A percentile compares a stretch with the other conserved stretches of the same genome.
Conservation (phyloP, 2,113 vertebrate species). For the Anarhynchus alexandrinus region DNA sequence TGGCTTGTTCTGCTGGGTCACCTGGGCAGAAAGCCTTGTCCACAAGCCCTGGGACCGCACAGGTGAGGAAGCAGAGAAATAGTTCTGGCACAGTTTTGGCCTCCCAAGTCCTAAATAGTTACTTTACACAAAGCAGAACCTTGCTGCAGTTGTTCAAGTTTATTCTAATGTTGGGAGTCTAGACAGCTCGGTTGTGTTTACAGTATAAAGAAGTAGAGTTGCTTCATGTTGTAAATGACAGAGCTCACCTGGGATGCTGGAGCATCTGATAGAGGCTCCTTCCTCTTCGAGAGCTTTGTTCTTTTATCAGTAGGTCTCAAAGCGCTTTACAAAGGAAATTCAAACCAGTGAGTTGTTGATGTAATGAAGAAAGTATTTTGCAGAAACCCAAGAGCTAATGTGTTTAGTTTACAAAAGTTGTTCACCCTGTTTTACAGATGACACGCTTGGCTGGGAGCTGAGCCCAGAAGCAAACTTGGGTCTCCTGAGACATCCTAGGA, state of each 20-base stretch:
- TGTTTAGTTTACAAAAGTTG: neutral
- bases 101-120: neutral
- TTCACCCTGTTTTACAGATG: slow-evolving; percentile 6
- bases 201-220: neutral
- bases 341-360: neutral
- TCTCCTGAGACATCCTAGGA: neutral
- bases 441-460: neutral
- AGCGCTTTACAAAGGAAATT: neutral
- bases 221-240: neutral
- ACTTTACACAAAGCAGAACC: neutral
- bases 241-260: neutral
- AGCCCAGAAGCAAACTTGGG: neutral
- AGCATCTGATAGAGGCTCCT: neutral
- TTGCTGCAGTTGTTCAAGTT: neutral
- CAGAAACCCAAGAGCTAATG: neutral
- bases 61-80: neutral
- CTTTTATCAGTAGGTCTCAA: slow-evolving; percentile 2
- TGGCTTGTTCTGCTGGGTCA: neutral
- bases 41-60: neutral
- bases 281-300: neutral
- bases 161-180: neutral
- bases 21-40: neutral
- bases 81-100: neutral
- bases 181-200: neutral
- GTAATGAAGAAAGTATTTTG: slow-evolving; percentile 23